phyloP scores from a whole-genome alignment of 35 echinoderm and acorn worm species.

The Apostichopus californicus region DNA sequence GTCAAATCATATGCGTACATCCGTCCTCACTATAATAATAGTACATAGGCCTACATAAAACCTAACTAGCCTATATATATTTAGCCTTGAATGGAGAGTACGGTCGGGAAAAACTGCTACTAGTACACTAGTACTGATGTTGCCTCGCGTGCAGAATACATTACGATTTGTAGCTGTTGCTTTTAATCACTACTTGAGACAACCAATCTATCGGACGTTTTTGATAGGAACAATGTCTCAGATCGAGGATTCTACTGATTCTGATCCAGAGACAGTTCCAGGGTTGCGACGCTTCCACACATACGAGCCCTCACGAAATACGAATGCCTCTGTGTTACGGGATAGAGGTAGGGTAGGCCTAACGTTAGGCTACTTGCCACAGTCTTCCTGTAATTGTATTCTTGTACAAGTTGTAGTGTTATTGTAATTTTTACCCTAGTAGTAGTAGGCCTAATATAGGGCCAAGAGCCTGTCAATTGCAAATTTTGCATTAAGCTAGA shows the following conservation, averaged over 20 bases:
- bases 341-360: background rate
- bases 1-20: no score
- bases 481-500: no score
- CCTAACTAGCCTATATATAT: no score
- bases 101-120: no score
- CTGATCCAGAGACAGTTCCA: background rate
- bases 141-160: background rate
- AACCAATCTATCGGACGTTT: background rate
- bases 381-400: background rate
- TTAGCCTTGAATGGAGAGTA: no score
- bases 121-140: background rate
- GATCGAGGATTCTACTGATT: constrained; percentile 2
- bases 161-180: background rate
- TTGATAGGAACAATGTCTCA: constrained; percentile 18
- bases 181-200: background rate
- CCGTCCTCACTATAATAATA: no score
- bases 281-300: constrained; percentile 11
- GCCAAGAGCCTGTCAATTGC: no score
- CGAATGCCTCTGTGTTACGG: background rate
- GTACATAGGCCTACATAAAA: no score
- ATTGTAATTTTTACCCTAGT: no score
- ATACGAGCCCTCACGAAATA: background rate
- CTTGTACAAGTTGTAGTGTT: no score
- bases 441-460: no score
- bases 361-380: no score